Conservation (phyloP, 2,113 vertebrate species). For the Pardalotus punctatus region DNA sequence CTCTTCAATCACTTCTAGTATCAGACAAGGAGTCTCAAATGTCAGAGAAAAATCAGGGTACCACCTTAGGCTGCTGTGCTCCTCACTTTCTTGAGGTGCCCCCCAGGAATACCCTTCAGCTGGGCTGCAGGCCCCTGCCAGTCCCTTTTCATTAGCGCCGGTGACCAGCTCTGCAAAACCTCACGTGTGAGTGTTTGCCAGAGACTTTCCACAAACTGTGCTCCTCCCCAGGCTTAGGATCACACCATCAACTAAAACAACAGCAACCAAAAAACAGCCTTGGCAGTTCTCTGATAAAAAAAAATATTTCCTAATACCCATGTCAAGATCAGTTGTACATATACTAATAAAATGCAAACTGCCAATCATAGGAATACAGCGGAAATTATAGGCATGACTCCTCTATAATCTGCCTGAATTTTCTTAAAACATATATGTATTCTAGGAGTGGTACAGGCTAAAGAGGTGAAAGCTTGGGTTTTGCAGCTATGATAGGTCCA, state of each 20-base stretch:
- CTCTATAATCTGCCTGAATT: background rate
- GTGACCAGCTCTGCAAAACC: background rate
- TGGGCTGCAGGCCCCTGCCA: background rate
- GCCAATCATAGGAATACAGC: background rate
- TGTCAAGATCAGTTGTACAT: background rate
- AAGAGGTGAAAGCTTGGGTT: background rate
- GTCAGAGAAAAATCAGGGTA: background rate
- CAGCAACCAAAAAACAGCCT: background rate
- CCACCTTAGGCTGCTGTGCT: background rate
- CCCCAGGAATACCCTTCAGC: background rate
- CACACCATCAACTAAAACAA: background rate
- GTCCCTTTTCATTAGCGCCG: background rate
- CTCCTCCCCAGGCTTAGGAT: background rate
- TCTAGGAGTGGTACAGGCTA: background rate
- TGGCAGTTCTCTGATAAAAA: background rate
- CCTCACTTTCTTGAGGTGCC: background rate
- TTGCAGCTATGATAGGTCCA: background rate
- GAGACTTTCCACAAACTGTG: background rate
- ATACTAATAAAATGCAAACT: background rate
- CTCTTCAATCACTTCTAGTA: background rate
- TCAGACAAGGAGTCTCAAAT: background rate
- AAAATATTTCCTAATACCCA: background rate
- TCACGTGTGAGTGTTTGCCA: rapidly evolving
- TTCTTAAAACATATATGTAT: background rate
- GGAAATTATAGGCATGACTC: background rate